Evolutionary conservation across 2,797 vertebrate species (phyloP).

Genomic region (Rhinichthys osculus): DNA sequence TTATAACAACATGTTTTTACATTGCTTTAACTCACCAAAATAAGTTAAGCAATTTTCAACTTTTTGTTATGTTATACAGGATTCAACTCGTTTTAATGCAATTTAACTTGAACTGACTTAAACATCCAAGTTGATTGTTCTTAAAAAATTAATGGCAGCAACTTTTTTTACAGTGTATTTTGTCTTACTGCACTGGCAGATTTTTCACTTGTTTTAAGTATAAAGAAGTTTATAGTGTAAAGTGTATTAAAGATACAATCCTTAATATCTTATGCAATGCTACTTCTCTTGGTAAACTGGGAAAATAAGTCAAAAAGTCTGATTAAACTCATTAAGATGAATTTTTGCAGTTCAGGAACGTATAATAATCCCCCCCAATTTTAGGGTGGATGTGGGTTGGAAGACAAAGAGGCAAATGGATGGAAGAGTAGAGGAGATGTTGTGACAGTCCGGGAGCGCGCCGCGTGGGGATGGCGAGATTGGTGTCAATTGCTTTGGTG

Average conservation of each 20-base stretch:
- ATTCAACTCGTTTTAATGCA: too few species aligned
- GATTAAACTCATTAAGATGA: not conserved
- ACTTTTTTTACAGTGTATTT: not conserved
- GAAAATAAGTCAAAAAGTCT: not conserved
- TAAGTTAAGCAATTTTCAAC: too few species aligned
- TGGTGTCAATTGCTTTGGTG: conserved; percentile 45
- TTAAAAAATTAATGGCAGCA: too few species aligned
- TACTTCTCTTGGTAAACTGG: not conserved
- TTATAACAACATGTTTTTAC: too few species aligned
- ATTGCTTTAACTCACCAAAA: too few species aligned
- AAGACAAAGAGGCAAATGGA: not conserved
- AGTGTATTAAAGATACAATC: not conserved
- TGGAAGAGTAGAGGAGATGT: not conserved
- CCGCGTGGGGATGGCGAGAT: not conserved
- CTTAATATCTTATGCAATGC: not conserved
- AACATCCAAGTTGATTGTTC: too few species aligned
- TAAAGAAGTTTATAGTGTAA: not conserved
- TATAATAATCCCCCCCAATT: not conserved
- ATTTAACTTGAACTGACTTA: too few species aligned
- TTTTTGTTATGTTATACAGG: too few species aligned
- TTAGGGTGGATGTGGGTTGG: not conserved
- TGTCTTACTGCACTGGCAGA: not conserved
- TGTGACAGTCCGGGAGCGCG: not conserved
- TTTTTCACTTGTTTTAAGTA: not conserved
- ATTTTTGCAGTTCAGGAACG: not conserved